Evolutionary conservation across 2,797 vertebrate species (phyloP), one percentile per base, ranked within the genome.

Genomic region (Galagoides demidoff): DNA sequence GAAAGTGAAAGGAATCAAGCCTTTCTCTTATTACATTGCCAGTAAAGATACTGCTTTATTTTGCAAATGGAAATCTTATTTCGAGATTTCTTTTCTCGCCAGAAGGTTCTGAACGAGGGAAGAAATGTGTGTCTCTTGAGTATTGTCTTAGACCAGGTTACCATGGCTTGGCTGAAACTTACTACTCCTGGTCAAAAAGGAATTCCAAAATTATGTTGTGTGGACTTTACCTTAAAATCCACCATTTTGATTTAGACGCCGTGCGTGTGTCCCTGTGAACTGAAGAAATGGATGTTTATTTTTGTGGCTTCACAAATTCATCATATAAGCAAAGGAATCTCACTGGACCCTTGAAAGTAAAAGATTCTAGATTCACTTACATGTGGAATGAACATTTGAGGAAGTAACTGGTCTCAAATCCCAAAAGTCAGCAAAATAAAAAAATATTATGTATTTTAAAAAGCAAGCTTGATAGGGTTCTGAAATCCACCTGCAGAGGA

Each of bases 361-460:
- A 97, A 97, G 97, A 97, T 97, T 95, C 78, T 95, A 97, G 95
- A 96, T 96, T 98, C 93, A 88, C 55, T 97, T 97, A 97, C 98
- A 97, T 77, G 97, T 31, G 95, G 91, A 85, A 55, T 97, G 96
- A 97, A 96, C 68, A 95, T 96, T 98, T 98, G 95, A 98, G 93
- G 93, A 98, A 98, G 89, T 97, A 93, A 98, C 97, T 95, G 86
- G 66, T 92, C 92, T 98, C 82, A 97, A 98, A 97, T 98, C 61
- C 93, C 96, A 96, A 55, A 98, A 98, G 97, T 88, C 85, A 95
- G 94, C 78, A 96, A 96, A 97, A 96, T 94, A 61, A 70, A 70
- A 73, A 57, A 82, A 85, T 66, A 49, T 16, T 89, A 5, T 92
- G 86, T 94, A 74, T 90, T 94, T 96, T 90, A 43, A 37, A 94